Base-by-base conservation (phyloP, 1,140 invertebrate genomes). In the Luehdorfia chinensis region DNA sequence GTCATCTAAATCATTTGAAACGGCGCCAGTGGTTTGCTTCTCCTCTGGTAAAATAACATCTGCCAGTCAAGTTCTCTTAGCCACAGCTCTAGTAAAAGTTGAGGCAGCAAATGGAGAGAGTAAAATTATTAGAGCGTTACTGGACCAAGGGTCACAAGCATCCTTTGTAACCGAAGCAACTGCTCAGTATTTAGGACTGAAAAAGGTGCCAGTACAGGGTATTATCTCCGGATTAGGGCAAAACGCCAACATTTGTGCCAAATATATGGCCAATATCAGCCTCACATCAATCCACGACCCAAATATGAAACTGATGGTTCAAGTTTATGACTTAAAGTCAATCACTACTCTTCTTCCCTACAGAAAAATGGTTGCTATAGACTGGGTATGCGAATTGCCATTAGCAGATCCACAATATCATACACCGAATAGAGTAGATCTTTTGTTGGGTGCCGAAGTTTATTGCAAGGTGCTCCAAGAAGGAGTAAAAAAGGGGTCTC, bases 31-130 rank as follows among this genome's bases (percentile, higher is more conserved):
- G n/a, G n/a, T n/a, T n/a, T n/a, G n/a, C n/a, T n/a, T n/a, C n/a
- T n/a, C n/a, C n/a, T n/a, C n/a, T n/a, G n/a, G n/a, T n/a, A n/a
- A n/a, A n/a, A n/a, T n/a, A n/a, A n/a, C n/a, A n/a, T n/a, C n/a
- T n/a, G n/a, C n/a, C n/a, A n/a, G n/a, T n/a, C n/a, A n/a, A n/a
- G n/a, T n/a, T n/a, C 7, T 27, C 8, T 8, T 61, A 8, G 54
- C 50, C 2, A 60, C 53, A 15, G 58, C 58, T 25, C 11, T 47
- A 32, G 36, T 50, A 8, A 54, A 47, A 7, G 36, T 37, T n/a
- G 21, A 28, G 45, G 48, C 51, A 45, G 7, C 9, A 7, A 39
- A 31, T 33, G 48, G 48, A 19, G 33, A 37, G 21, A 32, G 11
- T 21, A 37, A 54, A 45, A 49, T 13, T 19, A 12, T 44, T 12